Evolutionary conservation across 1,140 invertebrate species (phyloP).

Genomic region (Brachionus rubens): DNA sequence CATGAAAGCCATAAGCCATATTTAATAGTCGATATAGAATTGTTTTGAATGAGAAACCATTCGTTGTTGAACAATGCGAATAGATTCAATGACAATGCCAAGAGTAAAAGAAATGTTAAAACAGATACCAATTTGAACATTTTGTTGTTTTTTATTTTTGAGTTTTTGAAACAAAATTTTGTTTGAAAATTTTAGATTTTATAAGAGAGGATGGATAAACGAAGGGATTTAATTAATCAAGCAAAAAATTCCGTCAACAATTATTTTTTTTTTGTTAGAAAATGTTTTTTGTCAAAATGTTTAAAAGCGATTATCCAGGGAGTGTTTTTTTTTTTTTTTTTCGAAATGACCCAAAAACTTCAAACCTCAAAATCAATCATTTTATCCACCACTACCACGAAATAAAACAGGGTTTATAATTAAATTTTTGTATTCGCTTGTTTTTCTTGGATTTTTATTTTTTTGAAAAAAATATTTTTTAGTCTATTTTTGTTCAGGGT

Average conservation of each 20-base stretch:
- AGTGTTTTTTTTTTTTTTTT: neutral
- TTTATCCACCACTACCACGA: no score
- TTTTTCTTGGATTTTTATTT: no score
- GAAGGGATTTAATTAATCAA: constrained; percentile 20
- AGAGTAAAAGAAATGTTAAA: neutral
- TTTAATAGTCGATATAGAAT: neutral
- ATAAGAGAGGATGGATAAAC: neutral
- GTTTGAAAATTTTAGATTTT: neutral
- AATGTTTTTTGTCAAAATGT: constrained; percentile 19
- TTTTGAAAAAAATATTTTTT: no score
- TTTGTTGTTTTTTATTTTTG: neutral
- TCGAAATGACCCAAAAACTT: constrained; percentile 11
- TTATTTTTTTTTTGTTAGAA: no score
- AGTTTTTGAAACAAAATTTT: neutral
- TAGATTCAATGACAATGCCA: neutral
- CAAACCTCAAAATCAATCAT: no score
- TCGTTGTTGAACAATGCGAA: neutral
- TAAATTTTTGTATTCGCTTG: no score
- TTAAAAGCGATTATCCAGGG: constrained; percentile 5
- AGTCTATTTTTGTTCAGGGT: no score
- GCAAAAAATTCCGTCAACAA: constrained; percentile 13
- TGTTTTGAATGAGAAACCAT: neutral
- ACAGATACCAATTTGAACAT: neutral
- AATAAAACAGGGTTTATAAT: no score
- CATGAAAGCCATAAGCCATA: neutral